A percentile compares a stretch with the other conserved stretches of the same genome.
Evolutionary conservation across 1,140 invertebrate genomes (phyloP).

Genomic region (Heliconius hewitsoni): DNA sequence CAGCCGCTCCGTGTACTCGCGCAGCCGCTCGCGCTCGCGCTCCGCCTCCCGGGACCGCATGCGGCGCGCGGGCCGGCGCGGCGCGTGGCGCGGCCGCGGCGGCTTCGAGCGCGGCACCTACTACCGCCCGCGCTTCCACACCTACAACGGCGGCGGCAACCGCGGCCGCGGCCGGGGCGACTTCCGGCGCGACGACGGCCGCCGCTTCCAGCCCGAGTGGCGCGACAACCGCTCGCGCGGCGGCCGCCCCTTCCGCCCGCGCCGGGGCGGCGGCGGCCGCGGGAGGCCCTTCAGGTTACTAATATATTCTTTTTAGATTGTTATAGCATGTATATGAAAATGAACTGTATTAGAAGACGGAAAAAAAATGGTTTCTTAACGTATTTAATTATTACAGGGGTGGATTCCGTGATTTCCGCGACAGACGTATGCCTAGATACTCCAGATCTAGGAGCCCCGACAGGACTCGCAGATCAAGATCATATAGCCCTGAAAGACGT

Average conservation of each 20-base stretch:
- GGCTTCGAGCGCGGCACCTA: conserved; percentile 88
- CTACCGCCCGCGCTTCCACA: conserved; percentile 88
- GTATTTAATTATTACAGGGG: conserved; percentile 53
- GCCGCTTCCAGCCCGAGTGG: conserved; percentile 74
- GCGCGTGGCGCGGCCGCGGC: conserved; percentile 81
- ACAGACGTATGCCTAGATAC: conserved; percentile 81
- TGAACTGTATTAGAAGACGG: no score
- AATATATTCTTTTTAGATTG: no score
- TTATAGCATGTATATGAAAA: no score
- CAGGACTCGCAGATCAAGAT: conserved; percentile 79
- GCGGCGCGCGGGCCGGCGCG: conserved; percentile 71
- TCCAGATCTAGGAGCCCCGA: conserved; percentile 78
- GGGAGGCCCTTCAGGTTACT: conserved; percentile 73
- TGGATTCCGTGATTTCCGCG: conserved; percentile 85
- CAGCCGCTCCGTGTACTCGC: conserved; percentile 82
- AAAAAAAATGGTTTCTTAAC: background rate
- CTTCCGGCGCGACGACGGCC: conserved; percentile 82
- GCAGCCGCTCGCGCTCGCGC: conserved; percentile 84
- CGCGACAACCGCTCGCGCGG: conserved; percentile 71
- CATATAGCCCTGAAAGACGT: conserved; percentile 82
- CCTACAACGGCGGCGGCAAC: conserved; percentile 79
- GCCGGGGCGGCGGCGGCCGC: conserved; percentile 66
- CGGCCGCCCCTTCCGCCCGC: conserved; percentile 66
- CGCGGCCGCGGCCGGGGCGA: conserved; percentile 81
- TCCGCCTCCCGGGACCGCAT: conserved; percentile 83